Conservation (phyloP, 2,113 vertebrate genomes). For the Peucedramus taeniatus region DNA sequence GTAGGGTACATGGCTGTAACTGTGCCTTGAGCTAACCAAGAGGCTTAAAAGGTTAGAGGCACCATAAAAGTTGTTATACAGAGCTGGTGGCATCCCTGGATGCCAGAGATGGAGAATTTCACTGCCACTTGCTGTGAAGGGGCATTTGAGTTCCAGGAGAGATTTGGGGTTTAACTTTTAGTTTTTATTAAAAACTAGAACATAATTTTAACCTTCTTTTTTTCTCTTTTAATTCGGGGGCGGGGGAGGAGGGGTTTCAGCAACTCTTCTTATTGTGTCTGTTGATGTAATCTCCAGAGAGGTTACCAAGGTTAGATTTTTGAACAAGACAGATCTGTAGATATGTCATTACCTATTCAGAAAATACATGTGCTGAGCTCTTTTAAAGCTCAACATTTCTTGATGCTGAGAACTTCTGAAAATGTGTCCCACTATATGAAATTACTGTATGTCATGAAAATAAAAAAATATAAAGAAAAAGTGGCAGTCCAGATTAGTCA, state of each 20-base stretch:
- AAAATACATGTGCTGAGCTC: not conserved
- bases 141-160: not conserved
- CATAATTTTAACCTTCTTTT: not conserved
- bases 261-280: not conserved
- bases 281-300: not conserved
- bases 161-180: not conserved
- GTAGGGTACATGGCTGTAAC: not conserved
- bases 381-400: not conserved
- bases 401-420: not conserved
- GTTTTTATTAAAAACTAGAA: not conserved
- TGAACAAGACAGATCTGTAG: not conserved
- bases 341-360: not conserved
- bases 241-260: not conserved
- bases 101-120: no score
- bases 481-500: not conserved
- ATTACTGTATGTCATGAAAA: not conserved
- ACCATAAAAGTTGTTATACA: not conserved
- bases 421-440: not conserved
- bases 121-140: not conserved
- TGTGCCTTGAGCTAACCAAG: fast-evolving
- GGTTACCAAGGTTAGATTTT: not conserved
- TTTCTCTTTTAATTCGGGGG: not conserved
- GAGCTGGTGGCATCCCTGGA: not conserved
- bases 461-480: not conserved
- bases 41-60: not conserved